Evolutionary conservation across 1,140 invertebrate genomes (phyloP).

Genomic region (Onthophagus taurus): DNA sequence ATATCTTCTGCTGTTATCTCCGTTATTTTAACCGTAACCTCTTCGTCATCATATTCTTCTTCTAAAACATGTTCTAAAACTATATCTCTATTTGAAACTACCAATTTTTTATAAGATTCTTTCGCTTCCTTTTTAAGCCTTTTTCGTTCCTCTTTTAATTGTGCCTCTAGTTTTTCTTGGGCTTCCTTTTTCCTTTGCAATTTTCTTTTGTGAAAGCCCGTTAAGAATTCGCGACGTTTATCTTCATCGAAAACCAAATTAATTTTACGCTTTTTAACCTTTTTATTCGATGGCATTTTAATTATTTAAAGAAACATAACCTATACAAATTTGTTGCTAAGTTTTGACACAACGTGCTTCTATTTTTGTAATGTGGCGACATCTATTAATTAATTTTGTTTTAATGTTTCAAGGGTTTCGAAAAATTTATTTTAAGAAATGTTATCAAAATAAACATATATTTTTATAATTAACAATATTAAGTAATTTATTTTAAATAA

Average conservation of each 20-base stretch:
- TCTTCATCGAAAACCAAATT: constrained; percentile 50
- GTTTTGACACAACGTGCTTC: too few species aligned
- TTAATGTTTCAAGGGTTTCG: too few species aligned
- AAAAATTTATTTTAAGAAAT: too few species aligned
- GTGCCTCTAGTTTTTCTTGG: constrained; percentile 54
- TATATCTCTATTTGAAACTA: constrained; percentile 52
- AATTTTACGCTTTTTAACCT: too few species aligned
- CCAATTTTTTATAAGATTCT: constrained; percentile 54
- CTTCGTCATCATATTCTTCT: constrained; percentile 59
- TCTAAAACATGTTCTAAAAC: constrained; percentile 55
- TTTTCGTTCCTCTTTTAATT: constrained; percentile 64
- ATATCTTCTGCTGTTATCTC: constrained; percentile 57
- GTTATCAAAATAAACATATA: too few species aligned
- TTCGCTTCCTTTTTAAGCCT: constrained; percentile 60
- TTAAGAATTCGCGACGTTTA: constrained; percentile 60
- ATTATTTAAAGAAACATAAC: too few species aligned
- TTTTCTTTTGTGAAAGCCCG: constrained; percentile 69
- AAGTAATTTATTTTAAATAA: too few species aligned
- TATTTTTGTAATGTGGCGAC: too few species aligned
- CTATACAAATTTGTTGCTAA: too few species aligned
- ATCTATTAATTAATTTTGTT: too few species aligned
- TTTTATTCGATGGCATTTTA: too few species aligned
- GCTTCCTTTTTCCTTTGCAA: constrained; percentile 59
- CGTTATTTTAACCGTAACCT: constrained; percentile 63
- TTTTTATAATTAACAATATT: too few species aligned